Evolutionary conservation across 2,113 vertebrate species (phyloP), one percentile per base, ranked within the genome.

Genomic region (Charadrius vociferus): DNA sequence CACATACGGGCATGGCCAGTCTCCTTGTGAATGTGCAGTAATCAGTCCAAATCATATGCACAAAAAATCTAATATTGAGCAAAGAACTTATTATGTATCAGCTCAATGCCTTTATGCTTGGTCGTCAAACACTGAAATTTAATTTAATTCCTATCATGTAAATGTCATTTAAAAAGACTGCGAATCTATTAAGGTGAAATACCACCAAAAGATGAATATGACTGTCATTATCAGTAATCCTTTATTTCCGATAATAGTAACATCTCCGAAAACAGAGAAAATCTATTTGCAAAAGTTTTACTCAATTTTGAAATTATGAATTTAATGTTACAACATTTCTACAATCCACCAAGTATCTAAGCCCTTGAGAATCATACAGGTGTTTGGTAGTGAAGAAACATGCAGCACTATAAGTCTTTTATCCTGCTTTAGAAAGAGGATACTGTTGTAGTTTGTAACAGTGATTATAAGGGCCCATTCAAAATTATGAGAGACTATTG

Each of bases 281-380:
- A 65, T 12, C 45, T 88, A 73, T 85, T 95, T 95, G 19, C 36
- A 61, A 47, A 72, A 88, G 21, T 81, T 37, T 18, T 30, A 91
- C 45, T 94, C 10, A 11, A 24, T 94, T 91, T 95, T 91, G 79
- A 91, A 96, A 36, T 68, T 36, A 88, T 16, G 7, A 79, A 8
- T 74, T 27, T 79, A 84, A 52, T 73, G 17, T 91, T 93, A 34
- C 2, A 52, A 14, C 61, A 43, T 36, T 81, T 95, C 47, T 77
- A 45, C 37, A 70, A 58, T 37, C 43, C 13, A 65, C 37, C 43
- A 73, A 36, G 19, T 80, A 10, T 45, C 29, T 77, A 27, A 63
- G 14, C 23, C 59, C 37, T 52, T 61, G 72, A 92, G 71, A 93
- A 95, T 27, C 7, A 27, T 1, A 3, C 23, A 65, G 36, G 55